A percentile compares a stretch with the other conserved stretches of the same genome.
Evolutionary conservation across 2,797 vertebrate species (phyloP).

Genomic region (Sebastes kiyomatsui): DNA sequence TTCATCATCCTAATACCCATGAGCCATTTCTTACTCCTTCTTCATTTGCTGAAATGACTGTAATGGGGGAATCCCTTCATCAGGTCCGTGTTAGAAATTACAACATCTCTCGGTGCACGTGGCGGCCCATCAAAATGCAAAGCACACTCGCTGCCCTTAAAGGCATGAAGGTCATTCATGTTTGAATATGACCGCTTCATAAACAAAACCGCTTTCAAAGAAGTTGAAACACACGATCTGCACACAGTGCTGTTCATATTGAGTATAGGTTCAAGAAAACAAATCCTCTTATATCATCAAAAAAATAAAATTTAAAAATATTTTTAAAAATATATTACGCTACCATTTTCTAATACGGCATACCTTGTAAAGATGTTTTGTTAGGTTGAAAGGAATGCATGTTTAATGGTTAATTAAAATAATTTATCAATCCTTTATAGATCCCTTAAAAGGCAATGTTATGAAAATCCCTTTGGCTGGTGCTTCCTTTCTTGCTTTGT

Average conservation of each 20-base stretch:
- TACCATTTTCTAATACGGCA: background rate
- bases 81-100: background rate
- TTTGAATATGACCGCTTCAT: background rate
- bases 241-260: background rate
- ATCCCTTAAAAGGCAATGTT: background rate
- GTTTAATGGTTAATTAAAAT: background rate
- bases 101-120: background rate
- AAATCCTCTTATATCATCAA: background rate
- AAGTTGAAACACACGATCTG: background rate
- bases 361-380: background rate
- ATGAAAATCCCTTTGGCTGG: background rate
- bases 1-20: background rate
- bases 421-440: background rate
- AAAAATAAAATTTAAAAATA: background rate
- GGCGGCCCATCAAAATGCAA: conserved; percentile 34
- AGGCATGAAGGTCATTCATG: conserved; percentile 28
- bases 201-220: background rate
- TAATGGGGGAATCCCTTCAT: background rate
- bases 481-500: background rate
- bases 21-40: background rate
- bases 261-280: background rate
- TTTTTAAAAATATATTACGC: background rate
- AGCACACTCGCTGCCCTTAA: background rate
- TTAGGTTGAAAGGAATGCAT: background rate
- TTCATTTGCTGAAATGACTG: conserved; percentile 22